phyloP scores from a whole-genome alignment of 2,888 invertebrate genomes.

The Phytoseiulus persimilis region DNA sequence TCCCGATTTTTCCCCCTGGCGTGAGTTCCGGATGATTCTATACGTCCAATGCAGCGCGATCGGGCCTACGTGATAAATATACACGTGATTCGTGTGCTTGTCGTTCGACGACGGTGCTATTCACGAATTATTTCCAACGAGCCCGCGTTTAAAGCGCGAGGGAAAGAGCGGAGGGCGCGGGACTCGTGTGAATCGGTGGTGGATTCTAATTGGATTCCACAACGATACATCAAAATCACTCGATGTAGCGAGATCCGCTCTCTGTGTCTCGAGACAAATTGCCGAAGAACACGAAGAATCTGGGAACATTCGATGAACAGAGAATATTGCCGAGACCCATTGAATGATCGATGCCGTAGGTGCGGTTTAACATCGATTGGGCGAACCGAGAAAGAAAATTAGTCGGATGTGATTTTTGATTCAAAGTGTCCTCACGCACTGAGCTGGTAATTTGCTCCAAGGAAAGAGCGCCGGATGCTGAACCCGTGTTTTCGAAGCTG shows the following conservation, averaged over 20 bases:
- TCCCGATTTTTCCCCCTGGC: neutral
- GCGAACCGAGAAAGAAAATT: too few species aligned
- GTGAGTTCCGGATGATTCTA: neutral
- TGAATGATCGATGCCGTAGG: neutral
- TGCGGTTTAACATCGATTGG: neutral
- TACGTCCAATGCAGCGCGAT: neutral
- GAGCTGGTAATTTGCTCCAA: neutral
- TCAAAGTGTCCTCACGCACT: neutral
- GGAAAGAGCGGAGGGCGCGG: neutral
- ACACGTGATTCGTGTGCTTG: too few species aligned
- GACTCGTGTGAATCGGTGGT: neutral
- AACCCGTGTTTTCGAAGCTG: neutral
- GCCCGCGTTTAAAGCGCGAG: neutral
- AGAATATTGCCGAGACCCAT: neutral
- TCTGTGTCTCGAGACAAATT: neutral
- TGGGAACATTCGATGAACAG: neutral
- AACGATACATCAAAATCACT: neutral
- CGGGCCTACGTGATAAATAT: too few species aligned
- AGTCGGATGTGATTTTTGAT: neutral
- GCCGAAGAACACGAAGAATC: neutral
- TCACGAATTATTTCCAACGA: neutral
- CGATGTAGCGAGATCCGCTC: neutral
- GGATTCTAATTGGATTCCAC: neutral
- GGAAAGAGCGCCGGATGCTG: neutral
- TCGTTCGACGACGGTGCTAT: too few species aligned